These are phyloP conservation scores for Neotoxoptera formosana DNA, from an alignment of 1,140 invertebrate species.

Conservation along the genomic window DNA sequence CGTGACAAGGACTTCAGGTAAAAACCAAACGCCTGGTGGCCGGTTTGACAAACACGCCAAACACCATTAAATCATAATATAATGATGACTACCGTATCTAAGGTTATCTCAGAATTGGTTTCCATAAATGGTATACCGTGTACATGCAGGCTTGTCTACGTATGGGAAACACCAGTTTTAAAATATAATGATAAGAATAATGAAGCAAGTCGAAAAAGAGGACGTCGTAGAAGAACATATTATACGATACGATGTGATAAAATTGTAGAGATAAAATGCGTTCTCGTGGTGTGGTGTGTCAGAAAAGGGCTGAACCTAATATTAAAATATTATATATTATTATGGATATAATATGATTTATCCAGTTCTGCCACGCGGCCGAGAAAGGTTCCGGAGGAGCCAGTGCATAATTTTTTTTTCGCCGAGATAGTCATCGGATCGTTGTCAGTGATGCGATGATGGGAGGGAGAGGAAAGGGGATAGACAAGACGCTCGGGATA, in stretches of 20 bases:
- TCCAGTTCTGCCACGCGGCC: not conserved
- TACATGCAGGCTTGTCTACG: too few species aligned
- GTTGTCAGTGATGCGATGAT: not conserved
- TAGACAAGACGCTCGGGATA: not conserved
- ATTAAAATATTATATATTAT: not conserved
- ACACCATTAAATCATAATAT: not conserved
- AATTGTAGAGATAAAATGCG: not conserved
- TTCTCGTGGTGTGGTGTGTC: too few species aligned
- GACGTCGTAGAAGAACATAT: not conserved
- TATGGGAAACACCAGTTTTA: not conserved
- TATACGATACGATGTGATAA: too few species aligned
- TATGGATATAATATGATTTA: not conserved
- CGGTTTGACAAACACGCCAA: not conserved
- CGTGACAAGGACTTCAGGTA: not conserved
- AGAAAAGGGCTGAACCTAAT: not conserved
- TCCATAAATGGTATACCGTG: not conserved
- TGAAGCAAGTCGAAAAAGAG: not conserved
- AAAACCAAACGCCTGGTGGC: not conserved
- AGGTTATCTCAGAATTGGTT: not conserved
- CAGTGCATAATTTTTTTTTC: not conserved
- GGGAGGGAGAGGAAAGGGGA: too few species aligned
- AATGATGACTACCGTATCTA: not conserved
- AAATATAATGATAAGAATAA: too few species aligned
- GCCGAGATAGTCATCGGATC: not conserved
- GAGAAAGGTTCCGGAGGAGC: not conserved